Evolutionary conservation across 2,113 vertebrate genomes (phyloP).

Genomic region (Nycticryphes semicollaris): DNA sequence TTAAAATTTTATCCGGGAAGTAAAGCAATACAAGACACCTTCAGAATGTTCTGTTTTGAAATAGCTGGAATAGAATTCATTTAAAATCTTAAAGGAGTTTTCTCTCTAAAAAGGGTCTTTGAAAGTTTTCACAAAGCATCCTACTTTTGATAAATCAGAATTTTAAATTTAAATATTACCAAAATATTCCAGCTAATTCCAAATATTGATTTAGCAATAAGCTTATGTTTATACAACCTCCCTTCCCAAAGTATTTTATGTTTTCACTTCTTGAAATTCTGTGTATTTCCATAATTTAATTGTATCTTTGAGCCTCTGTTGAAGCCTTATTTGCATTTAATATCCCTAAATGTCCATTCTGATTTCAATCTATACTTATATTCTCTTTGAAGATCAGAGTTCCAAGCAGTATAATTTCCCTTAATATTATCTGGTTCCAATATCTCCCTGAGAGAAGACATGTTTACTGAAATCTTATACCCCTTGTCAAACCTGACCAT

Average conservation of each 20-base stretch:
- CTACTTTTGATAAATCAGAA: neutral
- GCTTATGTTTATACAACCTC: neutral
- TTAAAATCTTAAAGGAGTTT: neutral
- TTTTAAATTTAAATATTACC: neutral
- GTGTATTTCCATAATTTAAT: constrained; percentile 33
- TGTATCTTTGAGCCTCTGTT: neutral
- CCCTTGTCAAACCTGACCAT: constrained; percentile 26
- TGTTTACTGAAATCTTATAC: constrained; percentile 31
- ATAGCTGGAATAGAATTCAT: neutral
- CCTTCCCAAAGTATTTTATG: neutral
- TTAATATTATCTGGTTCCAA: constrained; percentile 32
- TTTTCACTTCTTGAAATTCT: constrained; percentile 2
- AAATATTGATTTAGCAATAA: neutral
- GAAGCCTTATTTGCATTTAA: constrained; percentile 47
- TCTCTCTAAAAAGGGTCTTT: neutral
- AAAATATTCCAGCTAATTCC: neutral
- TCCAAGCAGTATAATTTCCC: constrained; percentile 26
- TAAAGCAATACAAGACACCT: neutral
- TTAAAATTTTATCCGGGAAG: neutral
- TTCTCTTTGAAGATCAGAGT: constrained; percentile 31
- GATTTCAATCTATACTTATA: constrained; percentile 8
- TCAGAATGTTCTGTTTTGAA: neutral
- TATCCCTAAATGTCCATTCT: constrained; percentile 31
- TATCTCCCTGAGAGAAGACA: neutral
- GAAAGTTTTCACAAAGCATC: neutral